Conservation (phyloP, 2,888 invertebrate genomes). For the Euplagia quadripunctaria region DNA sequence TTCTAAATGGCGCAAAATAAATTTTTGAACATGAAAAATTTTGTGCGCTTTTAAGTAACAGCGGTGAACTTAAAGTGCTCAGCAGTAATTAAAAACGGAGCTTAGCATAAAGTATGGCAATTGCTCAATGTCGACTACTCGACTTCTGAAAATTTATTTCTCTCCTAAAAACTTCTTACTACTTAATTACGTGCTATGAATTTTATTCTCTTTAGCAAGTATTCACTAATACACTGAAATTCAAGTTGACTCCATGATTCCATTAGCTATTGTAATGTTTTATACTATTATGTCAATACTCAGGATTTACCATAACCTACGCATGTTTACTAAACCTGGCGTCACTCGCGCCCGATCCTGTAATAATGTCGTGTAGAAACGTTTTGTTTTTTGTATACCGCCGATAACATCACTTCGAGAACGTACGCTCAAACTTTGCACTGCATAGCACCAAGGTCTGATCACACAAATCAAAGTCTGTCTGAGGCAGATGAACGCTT, state of each 20-base stretch:
- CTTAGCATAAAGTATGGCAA: slow-evolving; percentile 79
- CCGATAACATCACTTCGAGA: too few relatives aligned
- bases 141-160: slow-evolving; percentile 69
- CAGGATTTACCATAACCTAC: not conserved
- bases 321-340: too few relatives aligned
- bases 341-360: too few relatives aligned
- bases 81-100: slow-evolving; percentile 81
- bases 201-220: slow-evolving; percentile 37
- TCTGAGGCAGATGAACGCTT: too few relatives aligned
- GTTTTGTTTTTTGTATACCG: too few relatives aligned
- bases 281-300: not conserved
- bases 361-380: too few relatives aligned
- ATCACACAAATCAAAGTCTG: too few relatives aligned
- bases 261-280: not conserved
- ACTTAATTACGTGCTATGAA: slow-evolving; percentile 55
- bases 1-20: slow-evolving; percentile 35
- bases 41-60: slow-evolving; percentile 58
- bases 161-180: slow-evolving; percentile 51
- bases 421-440: too few relatives aligned
- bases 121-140: slow-evolving; percentile 76
- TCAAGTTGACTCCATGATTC: not conserved
- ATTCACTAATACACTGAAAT: slow-evolving; percentile 31
- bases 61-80: slow-evolving; percentile 68
- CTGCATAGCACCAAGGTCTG: too few relatives aligned
- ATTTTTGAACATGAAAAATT: slow-evolving; percentile 60